Conservation (phyloP, 2,888 invertebrate genomes). For the Ectropis crepuscularia region DNA sequence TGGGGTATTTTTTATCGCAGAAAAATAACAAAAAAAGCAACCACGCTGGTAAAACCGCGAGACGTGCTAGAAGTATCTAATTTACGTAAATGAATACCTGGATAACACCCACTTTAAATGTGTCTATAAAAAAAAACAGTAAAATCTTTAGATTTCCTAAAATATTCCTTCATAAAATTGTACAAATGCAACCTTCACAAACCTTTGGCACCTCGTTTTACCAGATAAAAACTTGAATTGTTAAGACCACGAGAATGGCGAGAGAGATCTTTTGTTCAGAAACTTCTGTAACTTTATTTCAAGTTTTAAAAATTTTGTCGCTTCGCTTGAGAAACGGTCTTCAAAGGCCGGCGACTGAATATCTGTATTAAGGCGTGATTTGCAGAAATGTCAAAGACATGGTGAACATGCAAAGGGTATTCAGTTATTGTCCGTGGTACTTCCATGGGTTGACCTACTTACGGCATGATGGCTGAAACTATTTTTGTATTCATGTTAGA, state of each 20-base stretch:
- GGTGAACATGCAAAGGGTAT: conserved; percentile 11
- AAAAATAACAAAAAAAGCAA: too few relatives aligned
- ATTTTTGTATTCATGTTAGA: too few relatives aligned
- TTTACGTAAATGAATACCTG: too few relatives aligned
- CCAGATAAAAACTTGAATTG: conserved; percentile 36
- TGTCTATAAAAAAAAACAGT: background rate
- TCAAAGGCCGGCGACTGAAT: conserved; percentile 4
- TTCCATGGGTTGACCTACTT: conserved; percentile 15
- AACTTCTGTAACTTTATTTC: conserved; percentile 35
- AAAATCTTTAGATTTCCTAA: too few relatives aligned
- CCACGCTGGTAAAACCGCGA: too few relatives aligned
- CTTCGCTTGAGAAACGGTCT: conserved; percentile 20
- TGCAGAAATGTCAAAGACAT: conserved; percentile 10
- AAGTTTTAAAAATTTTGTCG: conserved; percentile 25
- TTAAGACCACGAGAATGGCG: conserved; percentile 29
- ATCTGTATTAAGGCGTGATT: conserved; percentile 9
- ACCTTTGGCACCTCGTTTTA: conserved; percentile 14
- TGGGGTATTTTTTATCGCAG: too few relatives aligned
- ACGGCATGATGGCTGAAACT: background rate
- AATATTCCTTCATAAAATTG: conserved; percentile 1
- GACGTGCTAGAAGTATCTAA: too few relatives aligned
- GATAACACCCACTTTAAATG: too few relatives aligned
- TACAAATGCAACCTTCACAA: conserved; percentile 12
- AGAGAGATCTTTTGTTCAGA: conserved; percentile 32
- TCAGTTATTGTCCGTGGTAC: conserved; percentile 3